These are phyloP conservation scores for Parochlus steinenii DNA, from an alignment of 2,888 invertebrate species.

Conservation along the genomic window DNA sequence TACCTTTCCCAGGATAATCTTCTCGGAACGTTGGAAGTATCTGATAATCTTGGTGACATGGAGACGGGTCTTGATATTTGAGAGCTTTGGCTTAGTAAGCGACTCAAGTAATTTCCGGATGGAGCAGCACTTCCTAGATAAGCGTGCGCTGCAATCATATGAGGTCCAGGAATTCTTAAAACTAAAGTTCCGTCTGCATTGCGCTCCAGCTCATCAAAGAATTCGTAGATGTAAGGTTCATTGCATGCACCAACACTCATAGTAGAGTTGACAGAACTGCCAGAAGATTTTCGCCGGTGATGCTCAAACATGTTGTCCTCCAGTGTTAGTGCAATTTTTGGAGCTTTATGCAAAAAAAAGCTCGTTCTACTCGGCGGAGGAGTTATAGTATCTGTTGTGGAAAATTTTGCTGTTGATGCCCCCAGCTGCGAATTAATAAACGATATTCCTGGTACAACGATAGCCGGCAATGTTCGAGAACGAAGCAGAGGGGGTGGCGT, in stretches of 20 bases:
- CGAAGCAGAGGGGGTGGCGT: slow-evolving; percentile 60
- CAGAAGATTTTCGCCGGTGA: slow-evolving; percentile 8
- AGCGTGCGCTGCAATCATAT: slow-evolving; percentile 37
- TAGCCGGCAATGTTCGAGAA: slow-evolving; percentile 74
- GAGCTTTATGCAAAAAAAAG: slow-evolving; percentile 9
- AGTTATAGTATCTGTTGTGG: neutral
- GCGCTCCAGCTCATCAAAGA: slow-evolving; percentile 5
- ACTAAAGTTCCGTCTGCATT: slow-evolving; percentile 6
- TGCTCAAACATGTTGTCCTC: slow-evolving; percentile 7
- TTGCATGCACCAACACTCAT: neutral
- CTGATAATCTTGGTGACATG: no score
- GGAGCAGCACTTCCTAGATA: slow-evolving; percentile 36
- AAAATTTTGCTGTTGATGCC: neutral
- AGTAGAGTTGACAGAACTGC: slow-evolving; percentile 10
- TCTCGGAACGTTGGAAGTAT: slow-evolving; percentile 33
- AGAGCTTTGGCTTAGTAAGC: no score
- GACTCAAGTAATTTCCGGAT: no score
- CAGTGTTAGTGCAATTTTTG: slow-evolving; percentile 10
- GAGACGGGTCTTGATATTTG: no score
- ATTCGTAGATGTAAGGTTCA: slow-evolving; percentile 11
- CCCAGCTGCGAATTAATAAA: slow-evolving; percentile 70
- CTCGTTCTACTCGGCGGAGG: slow-evolving; percentile 4
- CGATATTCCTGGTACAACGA: slow-evolving; percentile 68
- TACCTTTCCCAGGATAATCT: slow-evolving; percentile 40
- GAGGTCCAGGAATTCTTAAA: slow-evolving; percentile 37